A percentile compares a stretch with the other conserved stretches of the same genome.
Evolutionary conservation across 2,888 invertebrate genomes (phyloP).

Genomic region (Phortica magna): DNA sequence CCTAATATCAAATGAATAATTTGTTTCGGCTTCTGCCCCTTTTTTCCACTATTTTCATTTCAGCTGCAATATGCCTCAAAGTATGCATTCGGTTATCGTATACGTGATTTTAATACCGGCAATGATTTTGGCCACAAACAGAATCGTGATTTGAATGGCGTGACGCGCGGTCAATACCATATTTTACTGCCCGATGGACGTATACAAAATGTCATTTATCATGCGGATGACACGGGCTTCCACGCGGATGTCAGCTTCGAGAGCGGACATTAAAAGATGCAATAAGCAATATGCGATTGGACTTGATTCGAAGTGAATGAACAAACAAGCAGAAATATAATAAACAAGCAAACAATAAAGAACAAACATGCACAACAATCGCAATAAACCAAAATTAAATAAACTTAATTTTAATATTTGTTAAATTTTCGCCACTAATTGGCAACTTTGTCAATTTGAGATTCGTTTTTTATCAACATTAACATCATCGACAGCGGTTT

Average conservation of each 20-base stretch:
- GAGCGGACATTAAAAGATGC: slow-evolving; percentile 57
- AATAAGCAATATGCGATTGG: not conserved
- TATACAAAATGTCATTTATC: slow-evolving; percentile 87
- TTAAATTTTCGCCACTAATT: slow-evolving; percentile 28
- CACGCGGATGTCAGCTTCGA: slow-evolving; percentile 88
- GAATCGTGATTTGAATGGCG: slow-evolving; percentile 82
- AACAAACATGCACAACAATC: slow-evolving; percentile 7
- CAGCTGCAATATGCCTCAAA: slow-evolving; percentile 82
- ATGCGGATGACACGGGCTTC: slow-evolving; percentile 87
- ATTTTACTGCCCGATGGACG: slow-evolving; percentile 89
- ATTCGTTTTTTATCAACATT: not conserved
- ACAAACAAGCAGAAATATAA: slow-evolving; percentile 1
- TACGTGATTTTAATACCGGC: slow-evolving; percentile 84
- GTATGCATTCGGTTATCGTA: slow-evolving; percentile 85
- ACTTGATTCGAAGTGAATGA: not conserved
- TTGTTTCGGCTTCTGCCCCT: slow-evolving; percentile 10
- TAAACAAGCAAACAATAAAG: slow-evolving; percentile 1
- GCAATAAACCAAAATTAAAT: slow-evolving; percentile 19
- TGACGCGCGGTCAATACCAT: slow-evolving; percentile 86
- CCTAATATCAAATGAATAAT: not conserved
- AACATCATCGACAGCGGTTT: not conserved
- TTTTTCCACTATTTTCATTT: slow-evolving; percentile 57
- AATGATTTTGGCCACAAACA: slow-evolving; percentile 89
- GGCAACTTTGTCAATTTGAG: slow-evolving; percentile 23
- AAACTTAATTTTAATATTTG: slow-evolving; percentile 26